Percentiles rank a stretch among this genome's conserved stretches.
Conservation (phyloP, 2,113 vertebrate genomes). For the Pagrus major region DNA sequence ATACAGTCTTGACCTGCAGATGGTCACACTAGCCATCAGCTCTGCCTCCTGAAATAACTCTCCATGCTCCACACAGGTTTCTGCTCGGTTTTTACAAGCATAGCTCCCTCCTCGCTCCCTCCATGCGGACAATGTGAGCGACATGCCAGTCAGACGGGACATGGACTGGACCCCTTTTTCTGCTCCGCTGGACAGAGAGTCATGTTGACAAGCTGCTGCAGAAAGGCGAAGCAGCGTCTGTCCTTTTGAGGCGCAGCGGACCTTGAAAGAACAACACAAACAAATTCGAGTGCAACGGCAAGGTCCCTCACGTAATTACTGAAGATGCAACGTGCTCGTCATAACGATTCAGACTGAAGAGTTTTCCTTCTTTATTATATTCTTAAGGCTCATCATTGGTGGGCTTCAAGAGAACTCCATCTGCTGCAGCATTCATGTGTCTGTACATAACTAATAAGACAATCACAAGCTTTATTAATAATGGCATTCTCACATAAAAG, state of each 20-base stretch:
- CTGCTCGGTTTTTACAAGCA: conserved; percentile 58
- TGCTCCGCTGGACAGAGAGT: conserved; percentile 70
- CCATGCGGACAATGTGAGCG: conserved; percentile 40
- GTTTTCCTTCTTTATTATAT: conserved; percentile 24
- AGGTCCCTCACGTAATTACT: conserved; percentile 60
- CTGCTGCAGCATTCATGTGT: conserved; percentile 8
- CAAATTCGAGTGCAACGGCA: conserved; percentile 59
- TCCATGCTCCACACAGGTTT: conserved; percentile 42
- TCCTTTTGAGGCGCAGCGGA: conserved; percentile 73
- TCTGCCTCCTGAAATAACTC: conserved; percentile 29
- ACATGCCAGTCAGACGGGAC: conserved; percentile 63
- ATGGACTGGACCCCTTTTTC: conserved; percentile 68
- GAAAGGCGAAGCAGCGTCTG: conserved; percentile 63
- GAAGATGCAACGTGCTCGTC: conserved; percentile 44
- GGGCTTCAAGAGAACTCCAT: conserved; percentile 11
- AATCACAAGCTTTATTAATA: conserved; percentile 20
- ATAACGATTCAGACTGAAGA: conserved; percentile 50
- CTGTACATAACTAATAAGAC: conserved; percentile 4
- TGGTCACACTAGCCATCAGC: not conserved
- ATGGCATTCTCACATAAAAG: conserved; percentile 15
- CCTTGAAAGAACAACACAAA: conserved; percentile 78
- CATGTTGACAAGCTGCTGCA: conserved; percentile 68
- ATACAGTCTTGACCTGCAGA: conserved; percentile 12
- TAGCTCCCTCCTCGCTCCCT: conserved; percentile 45
- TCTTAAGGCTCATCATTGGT: conserved; percentile 18